A percentile compares a stretch with the other conserved stretches of the same genome.
Evolutionary conservation across 1,140 invertebrate genomes (phyloP).

Genomic region (Drosophila sp.): DNA sequence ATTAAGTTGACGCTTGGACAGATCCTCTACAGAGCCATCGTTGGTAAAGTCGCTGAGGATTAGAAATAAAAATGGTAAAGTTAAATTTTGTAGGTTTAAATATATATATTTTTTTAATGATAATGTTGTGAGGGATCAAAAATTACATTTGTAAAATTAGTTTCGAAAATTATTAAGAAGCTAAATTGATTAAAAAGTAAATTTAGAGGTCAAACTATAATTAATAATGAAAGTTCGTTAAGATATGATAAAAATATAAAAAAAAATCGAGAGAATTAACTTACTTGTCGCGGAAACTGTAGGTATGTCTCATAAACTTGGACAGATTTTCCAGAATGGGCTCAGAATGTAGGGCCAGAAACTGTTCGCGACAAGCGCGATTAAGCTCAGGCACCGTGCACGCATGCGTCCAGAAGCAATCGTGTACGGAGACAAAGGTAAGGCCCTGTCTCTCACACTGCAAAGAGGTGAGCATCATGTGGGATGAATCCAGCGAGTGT

Average conservation of each 20-base stretch:
- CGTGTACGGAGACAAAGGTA: conserved; percentile 98
- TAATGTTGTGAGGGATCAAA: too few species aligned
- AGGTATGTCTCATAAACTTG: conserved; percentile 89
- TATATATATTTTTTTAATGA: too few species aligned
- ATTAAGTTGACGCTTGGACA: conserved; percentile 88
- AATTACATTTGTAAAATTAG: too few species aligned
- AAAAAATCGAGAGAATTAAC: conserved; percentile 2
- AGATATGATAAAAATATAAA: not conserved
- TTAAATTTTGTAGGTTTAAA: not conserved
- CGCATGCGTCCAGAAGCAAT: conserved; percentile 99
- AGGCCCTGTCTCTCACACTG: conserved; percentile 92
- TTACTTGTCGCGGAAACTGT: conserved; percentile 87
- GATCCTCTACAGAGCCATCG: conserved; percentile 85
- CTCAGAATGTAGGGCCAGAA: conserved; percentile 96
- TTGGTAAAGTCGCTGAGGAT: conserved; percentile 85
- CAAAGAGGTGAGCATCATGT: conserved; percentile 99
- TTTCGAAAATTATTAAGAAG: too few species aligned
- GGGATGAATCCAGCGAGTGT: conserved; percentile 98
- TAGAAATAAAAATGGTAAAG: conserved; percentile 44
- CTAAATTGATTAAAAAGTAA: too few species aligned
- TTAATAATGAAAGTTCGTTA: too few species aligned
- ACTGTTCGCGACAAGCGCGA: conserved; percentile 97
- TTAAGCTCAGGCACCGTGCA: conserved; percentile 95
- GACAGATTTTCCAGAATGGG: conserved; percentile 97
- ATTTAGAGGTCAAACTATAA: too few species aligned